Base-by-base conservation (phyloP, 2,888 invertebrate genomes). In the Ptychoptera contaminata region DNA sequence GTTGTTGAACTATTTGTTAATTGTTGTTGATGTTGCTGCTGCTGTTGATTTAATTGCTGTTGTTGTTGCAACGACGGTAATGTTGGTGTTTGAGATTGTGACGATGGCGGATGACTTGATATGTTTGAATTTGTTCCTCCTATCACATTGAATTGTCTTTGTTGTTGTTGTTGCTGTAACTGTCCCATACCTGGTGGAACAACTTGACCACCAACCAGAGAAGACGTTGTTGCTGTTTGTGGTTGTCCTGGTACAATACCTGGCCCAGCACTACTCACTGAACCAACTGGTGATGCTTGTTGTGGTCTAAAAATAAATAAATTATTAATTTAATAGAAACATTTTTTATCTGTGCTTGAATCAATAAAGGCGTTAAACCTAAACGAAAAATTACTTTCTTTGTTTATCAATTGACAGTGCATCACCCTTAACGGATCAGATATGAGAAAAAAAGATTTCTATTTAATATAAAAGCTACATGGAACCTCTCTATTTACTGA, bases 221-320 rank as follows among this genome's bases (percentile, higher is more conserved):
- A 42, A 35, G 34, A 12, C 12, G 35, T 14, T 35, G 40, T 23
- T 34, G 37, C 10, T 12, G 29, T 9, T 23, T 42, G 35, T 39
- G 39, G 34, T 23, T 10, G 53, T 52, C 52, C 40, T 32, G 48
- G 37, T 23, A 53, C 14, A 16, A 37, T n/a, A 68, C 66, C 4
- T 61, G 55, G n/a, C 9, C 44, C 44, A 11, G 23, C 29, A 30
- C 42, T 42, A 29, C 42, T 42, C n/a, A 35, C 42, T 8, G 63
- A 65, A 31, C 60, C 60, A 12, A 58, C 62, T 2, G 63, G 63
- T 59, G 72, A 59, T 59, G 70, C 61, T 64, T 74, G 57, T 63
- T 70, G 65, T 35, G 51, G 51, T 6, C 56, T 53, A 36, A 51
- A 49, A 44, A 32, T 2, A 11, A 16, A 40, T 15, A 38, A 16